Evolutionary conservation across 2,888 invertebrate genomes (phyloP), one percentile per base, ranked within the genome.

Genomic region (Gortyna flavago): DNA sequence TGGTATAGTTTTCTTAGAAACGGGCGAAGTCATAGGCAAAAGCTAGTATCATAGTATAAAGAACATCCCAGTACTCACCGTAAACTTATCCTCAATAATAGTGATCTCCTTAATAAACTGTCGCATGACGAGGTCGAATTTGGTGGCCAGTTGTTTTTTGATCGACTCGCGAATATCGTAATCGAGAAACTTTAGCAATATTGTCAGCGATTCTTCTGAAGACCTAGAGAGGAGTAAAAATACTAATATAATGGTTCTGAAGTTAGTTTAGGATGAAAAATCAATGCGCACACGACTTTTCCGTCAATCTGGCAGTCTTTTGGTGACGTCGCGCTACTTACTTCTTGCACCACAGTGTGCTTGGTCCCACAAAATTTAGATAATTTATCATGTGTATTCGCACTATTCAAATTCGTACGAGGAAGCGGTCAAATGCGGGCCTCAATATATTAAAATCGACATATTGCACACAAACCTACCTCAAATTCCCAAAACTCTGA

Each of bases 101-200:
- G 97, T 97, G 70, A 99, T 97, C 96, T 99, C 99, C 86, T 98
- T 98, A 73, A 98, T 97, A 90, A 99, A 99, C 92, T 98, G 99
- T 69, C 98, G 97, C 95, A 99, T 97, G 69, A 99, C 97, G 51
- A 98, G 97, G 84, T 98, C 98, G 91, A 98, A 99, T 92, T 99
- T 99, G 73, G 97, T 97, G 89, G 98, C 96, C 74, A 99, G 96
- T 88, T 98, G 98, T 18, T 97, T 96, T 76, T 98, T 97, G 81
- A 99, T 98, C 0, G 97, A 97, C 73, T 97, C 97, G 2, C 99
- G 97, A 0, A 98, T 98, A 90, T 98, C 97, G 77, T 98, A 97
- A 84, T 97, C 97, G 81, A 98, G 97, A 89, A 99, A 98, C 92
- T 98, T 98, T 51, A 98, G 93, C 0, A 99, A 96, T 91, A 99